Conservation (phyloP, 2,888 invertebrate genomes). For the Catotricha subobsoleta region DNA sequence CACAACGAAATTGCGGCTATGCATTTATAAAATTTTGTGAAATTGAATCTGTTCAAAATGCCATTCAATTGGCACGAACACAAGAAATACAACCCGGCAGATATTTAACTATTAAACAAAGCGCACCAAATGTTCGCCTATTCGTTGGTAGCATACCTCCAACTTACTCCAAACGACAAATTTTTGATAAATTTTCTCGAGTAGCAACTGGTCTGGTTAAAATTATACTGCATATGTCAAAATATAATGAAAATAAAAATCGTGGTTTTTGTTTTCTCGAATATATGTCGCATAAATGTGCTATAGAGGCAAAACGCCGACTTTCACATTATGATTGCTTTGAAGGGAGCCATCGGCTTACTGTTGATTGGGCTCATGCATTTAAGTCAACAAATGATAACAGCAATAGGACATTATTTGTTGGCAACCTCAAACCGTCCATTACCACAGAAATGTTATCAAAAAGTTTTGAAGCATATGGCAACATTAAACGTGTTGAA, state of each 20-base stretch:
- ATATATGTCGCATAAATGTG: background rate
- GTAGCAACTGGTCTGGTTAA: background rate
- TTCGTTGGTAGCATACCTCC: constrained; percentile 2
- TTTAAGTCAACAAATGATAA: background rate
- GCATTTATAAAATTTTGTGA: background rate
- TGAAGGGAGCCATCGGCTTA: background rate
- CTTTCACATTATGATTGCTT: background rate
- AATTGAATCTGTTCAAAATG: background rate
- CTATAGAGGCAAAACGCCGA: background rate
- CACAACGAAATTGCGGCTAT: background rate
- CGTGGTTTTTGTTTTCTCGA: constrained; percentile 1
- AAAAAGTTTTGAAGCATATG: no score
- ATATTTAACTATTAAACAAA: background rate
- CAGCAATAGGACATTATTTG: no score
- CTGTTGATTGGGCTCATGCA: constrained; percentile 1
- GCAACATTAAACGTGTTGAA: background rate
- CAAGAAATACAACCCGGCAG: background rate
- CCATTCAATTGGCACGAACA: background rate
- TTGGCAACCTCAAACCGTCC: no score
- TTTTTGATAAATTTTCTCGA: background rate
- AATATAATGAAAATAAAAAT: background rate
- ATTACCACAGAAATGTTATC: no score
- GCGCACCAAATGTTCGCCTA: background rate
- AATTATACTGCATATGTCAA: background rate
- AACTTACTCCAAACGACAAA: no score